A percentile compares a stretch with the other conserved stretches of the same genome.
These are phyloP conservation scores for Agonopterix subpropinquella DNA, from an alignment of 2,888 invertebrate species.

Conservation along the genomic window DNA sequence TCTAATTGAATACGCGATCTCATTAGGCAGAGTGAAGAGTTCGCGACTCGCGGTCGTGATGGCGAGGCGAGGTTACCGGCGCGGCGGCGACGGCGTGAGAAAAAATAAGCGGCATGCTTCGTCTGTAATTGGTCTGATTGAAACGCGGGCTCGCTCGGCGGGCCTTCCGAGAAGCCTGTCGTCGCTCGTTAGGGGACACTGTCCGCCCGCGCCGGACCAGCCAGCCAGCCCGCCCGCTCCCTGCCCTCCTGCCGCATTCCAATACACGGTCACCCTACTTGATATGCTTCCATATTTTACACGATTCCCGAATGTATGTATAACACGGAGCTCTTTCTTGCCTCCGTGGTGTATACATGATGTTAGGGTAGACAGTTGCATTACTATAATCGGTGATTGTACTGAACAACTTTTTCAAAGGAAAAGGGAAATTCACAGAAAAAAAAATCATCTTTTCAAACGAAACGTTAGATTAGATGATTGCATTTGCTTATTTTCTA, in stretches of 20 bases:
- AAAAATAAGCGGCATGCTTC: slow-evolving; percentile 55
- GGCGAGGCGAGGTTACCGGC: slow-evolving; percentile 6
- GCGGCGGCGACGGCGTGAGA: slow-evolving; percentile 36
- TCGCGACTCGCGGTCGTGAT: slow-evolving; percentile 6
- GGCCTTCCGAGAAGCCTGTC: slow-evolving; percentile 56
- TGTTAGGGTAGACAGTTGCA: too few relatives aligned
- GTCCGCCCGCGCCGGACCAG: slow-evolving; percentile 19
- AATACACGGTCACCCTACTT: slow-evolving; percentile 11
- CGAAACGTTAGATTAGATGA: too few relatives aligned
- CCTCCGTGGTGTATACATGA: too few relatives aligned
- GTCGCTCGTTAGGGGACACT: slow-evolving; percentile 58
- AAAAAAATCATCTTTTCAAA: too few relatives aligned
- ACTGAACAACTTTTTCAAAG: too few relatives aligned
- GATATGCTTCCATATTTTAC: slow-evolving; percentile 9
- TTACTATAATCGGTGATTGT: background rate
- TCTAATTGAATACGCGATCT: slow-evolving; percentile 29
- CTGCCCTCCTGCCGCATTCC: slow-evolving; percentile 33
- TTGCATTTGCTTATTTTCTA: too few relatives aligned
- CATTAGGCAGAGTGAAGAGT: slow-evolving; percentile 22
- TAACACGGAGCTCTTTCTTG: background rate
- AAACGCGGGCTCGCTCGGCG: slow-evolving; percentile 60
- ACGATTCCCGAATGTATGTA: background rate
- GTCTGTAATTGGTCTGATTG: slow-evolving; percentile 72
- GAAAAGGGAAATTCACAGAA: too few relatives aligned
- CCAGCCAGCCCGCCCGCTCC: slow-evolving; percentile 22